A percentile compares a stretch with the other conserved stretches of the same genome.
phyloP scores from a whole-genome alignment of 1,140 invertebrate genomes.

The Drosophila jambulina region DNA sequence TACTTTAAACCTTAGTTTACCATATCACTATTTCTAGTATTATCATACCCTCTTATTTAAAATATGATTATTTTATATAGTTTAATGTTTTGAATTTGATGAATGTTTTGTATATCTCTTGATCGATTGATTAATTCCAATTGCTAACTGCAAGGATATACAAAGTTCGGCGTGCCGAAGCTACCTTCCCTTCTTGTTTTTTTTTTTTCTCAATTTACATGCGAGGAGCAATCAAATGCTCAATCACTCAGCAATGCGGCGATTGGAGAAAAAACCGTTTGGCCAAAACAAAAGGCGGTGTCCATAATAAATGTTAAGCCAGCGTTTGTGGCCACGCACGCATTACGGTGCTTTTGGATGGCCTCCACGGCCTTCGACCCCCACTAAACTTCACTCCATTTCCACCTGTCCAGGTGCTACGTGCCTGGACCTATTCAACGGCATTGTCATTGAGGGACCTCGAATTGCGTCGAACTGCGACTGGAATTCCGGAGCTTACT shows the following conservation, averaged over 20 bases:
- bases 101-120: too few species aligned
- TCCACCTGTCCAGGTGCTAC: conserved; percentile 16
- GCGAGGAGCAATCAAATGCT: conserved; percentile 37
- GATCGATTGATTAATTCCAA: too few species aligned
- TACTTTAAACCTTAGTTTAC: too few species aligned
- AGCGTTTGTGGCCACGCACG: conserved; percentile 39
- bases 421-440: conserved; percentile 37
- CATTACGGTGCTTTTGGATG: conserved; percentile 28
- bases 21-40: too few species aligned
- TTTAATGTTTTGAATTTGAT: too few species aligned
- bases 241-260: conserved; percentile 36
- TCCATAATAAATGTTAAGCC: conserved; percentile 48
- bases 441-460: conserved; percentile 38
- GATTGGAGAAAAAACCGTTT: conserved; percentile 12
- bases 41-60: too few species aligned
- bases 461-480: conserved; percentile 26
- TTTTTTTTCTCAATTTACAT: conserved; percentile 12
- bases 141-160: too few species aligned
- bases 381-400: neutral
- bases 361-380: neutral
- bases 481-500: conserved; percentile 25
- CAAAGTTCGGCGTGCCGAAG: too few species aligned
- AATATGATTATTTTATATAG: too few species aligned
- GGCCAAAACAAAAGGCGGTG: conserved; percentile 9
- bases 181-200: neutral